Conservation (phyloP, 2,113 vertebrate genomes). For the Gambusia holbrooki region DNA sequence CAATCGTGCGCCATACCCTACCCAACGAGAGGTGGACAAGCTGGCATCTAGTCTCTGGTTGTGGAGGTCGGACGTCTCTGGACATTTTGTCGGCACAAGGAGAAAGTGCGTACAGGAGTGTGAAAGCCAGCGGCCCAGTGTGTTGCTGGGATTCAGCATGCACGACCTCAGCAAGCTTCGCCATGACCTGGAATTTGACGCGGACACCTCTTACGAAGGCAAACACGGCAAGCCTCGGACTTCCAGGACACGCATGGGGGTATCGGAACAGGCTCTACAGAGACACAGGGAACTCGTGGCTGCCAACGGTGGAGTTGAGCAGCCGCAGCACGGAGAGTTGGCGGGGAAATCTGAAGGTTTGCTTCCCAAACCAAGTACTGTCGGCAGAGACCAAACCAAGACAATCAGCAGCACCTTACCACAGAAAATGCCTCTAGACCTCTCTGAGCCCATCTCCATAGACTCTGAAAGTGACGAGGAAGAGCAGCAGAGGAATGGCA, state of each 20-base stretch:
- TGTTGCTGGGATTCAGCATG: constrained; percentile 96
- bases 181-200: constrained; percentile 87
- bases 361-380: constrained; percentile 43
- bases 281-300: constrained; percentile 52
- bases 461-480: constrained; percentile 80
- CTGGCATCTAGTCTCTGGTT: constrained; percentile 93
- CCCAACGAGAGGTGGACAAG: constrained; percentile 91
- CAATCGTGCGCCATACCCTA: constrained; percentile 91
- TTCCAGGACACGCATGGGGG: constrained; percentile 82
- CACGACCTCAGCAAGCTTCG: constrained; percentile 87
- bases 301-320: constrained; percentile 49
- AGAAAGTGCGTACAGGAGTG: constrained; percentile 91
- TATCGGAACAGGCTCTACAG: constrained; percentile 71
- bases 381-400: constrained; percentile 69
- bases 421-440: constrained; percentile 64
- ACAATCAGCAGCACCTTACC: constrained; percentile 71
- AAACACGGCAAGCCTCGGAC: constrained; percentile 79
- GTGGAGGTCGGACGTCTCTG: constrained; percentile 95
- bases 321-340: constrained; percentile 11
- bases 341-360: background rate
- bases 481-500: constrained; percentile 38
- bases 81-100: constrained; percentile 92
- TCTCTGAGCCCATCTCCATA: constrained; percentile 76
- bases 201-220: constrained; percentile 83
- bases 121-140: constrained; percentile 83